A percentile compares a stretch with the other conserved stretches of the same genome.
phyloP scores from a whole-genome alignment of 2,113 vertebrate genomes.

The Chlamydotis undulata region DNA sequence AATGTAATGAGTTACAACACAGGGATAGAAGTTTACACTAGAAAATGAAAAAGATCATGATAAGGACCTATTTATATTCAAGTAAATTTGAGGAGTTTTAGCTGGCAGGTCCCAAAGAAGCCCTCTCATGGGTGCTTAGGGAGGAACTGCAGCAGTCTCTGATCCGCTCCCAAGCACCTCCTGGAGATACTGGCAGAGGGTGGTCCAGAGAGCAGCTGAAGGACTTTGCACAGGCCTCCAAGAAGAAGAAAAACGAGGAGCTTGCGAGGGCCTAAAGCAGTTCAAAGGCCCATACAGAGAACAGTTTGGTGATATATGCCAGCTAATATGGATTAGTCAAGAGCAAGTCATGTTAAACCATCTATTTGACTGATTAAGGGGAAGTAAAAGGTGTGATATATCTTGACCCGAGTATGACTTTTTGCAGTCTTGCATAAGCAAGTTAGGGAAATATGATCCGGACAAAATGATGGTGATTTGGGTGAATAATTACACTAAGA shows the following conservation, averaged over 20 bases:
- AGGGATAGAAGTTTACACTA: background rate
- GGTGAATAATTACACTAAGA: background rate
- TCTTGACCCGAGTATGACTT: background rate
- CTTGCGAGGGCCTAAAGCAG: background rate
- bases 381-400: background rate
- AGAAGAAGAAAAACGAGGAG: background rate
- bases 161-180: background rate
- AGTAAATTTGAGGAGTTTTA: background rate
- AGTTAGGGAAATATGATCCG: background rate
- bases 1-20: background rate
- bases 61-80: background rate
- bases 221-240: background rate
- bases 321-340: background rate
- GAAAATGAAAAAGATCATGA: background rate
- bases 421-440: background rate
- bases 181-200: background rate
- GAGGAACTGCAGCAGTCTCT: background rate
- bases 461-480: background rate
- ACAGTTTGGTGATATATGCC: background rate
- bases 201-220: background rate
- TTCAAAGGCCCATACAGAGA: background rate
- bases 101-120: background rate
- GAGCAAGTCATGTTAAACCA: background rate
- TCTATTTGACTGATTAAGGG: background rate
- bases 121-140: fast-evolving